Percentiles rank a stretch among this genome's conserved stretches.
These are phyloP conservation scores for Saccostrea glomerata DNA, from an alignment of 1,140 invertebrate genomes.

Conservation along the genomic window DNA sequence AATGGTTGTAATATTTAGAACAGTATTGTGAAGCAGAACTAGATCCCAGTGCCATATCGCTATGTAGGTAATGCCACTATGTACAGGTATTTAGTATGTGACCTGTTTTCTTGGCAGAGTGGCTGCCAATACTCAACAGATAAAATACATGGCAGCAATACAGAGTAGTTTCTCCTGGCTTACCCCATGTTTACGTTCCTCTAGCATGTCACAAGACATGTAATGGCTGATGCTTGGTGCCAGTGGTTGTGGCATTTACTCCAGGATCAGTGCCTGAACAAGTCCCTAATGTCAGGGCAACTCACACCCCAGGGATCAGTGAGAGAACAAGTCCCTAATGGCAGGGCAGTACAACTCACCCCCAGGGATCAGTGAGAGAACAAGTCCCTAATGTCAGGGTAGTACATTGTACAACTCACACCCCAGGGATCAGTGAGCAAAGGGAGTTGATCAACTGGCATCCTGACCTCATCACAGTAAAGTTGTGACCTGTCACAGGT, in stretches of 20 bases:
- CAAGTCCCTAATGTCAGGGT: too few species aligned
- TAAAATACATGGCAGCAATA: neutral
- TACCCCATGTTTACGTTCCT: constrained; percentile 18
- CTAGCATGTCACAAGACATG: constrained; percentile 19
- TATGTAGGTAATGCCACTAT: constrained; percentile 22
- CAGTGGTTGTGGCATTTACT: constrained; percentile 12
- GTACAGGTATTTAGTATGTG: constrained; percentile 10
- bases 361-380: too few species aligned
- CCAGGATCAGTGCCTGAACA: neutral
- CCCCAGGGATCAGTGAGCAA: too few species aligned
- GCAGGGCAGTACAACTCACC: too few species aligned
- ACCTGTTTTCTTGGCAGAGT: neutral
- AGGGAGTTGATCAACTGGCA: neutral
- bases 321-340: neutral
- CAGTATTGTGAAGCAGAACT: neutral
- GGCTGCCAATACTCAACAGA: constrained; percentile 23
- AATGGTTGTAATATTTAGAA: neutral
- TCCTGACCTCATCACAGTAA: neutral
- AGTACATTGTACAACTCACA: too few species aligned
- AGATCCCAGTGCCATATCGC: neutral
- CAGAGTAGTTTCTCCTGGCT: neutral
- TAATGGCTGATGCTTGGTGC: neutral
- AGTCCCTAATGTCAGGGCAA: neutral
- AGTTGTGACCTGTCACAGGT: neutral
- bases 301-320: neutral